A percentile compares a stretch with the other conserved stretches of the same genome.
These are phyloP conservation scores for Heliconius sara DNA, from an alignment of 2,888 invertebrate species.

Conservation along the genomic window DNA sequence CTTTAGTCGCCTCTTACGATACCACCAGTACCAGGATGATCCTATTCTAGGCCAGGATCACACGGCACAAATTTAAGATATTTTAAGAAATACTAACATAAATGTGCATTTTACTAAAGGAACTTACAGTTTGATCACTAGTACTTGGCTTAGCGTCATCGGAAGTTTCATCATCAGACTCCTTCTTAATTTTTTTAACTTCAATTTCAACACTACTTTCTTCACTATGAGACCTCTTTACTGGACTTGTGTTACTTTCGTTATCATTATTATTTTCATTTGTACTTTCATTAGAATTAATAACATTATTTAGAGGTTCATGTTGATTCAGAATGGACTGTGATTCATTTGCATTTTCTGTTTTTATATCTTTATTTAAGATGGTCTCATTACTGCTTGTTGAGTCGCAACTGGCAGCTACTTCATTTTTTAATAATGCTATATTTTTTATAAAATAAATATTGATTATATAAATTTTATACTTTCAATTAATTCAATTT, in stretches of 20 bases:
- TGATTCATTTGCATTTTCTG: neutral
- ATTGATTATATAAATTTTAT: neutral
- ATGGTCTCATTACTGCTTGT: slow-evolving; percentile 14
- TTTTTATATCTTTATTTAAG: slow-evolving; percentile 11
- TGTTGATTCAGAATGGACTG: slow-evolving; percentile 32
- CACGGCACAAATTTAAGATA: too few relatives aligned
- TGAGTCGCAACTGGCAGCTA: neutral
- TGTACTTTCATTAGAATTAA: slow-evolving; percentile 11
- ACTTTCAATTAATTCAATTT: too few relatives aligned
- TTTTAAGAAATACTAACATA: neutral
- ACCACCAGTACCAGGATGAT: too few relatives aligned
- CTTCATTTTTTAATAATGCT: slow-evolving; percentile 9
- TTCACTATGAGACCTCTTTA: slow-evolving; percentile 57
- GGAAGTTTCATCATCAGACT: slow-evolving; percentile 2
- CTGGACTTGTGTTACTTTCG: slow-evolving; percentile 37
- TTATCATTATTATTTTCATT: slow-evolving; percentile 5
- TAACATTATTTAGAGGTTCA: neutral
- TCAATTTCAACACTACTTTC: slow-evolving; percentile 45
- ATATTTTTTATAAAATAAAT: neutral
- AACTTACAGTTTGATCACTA: slow-evolving; percentile 37
- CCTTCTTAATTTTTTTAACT: slow-evolving; percentile 60
- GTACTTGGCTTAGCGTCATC: slow-evolving; percentile 28
- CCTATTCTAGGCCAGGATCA: too few relatives aligned
- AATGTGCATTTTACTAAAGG: neutral
- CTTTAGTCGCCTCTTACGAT: too few relatives aligned